Base-by-base conservation (phyloP, 2,113 vertebrate species). In the Meriones unguiculatus region DNA sequence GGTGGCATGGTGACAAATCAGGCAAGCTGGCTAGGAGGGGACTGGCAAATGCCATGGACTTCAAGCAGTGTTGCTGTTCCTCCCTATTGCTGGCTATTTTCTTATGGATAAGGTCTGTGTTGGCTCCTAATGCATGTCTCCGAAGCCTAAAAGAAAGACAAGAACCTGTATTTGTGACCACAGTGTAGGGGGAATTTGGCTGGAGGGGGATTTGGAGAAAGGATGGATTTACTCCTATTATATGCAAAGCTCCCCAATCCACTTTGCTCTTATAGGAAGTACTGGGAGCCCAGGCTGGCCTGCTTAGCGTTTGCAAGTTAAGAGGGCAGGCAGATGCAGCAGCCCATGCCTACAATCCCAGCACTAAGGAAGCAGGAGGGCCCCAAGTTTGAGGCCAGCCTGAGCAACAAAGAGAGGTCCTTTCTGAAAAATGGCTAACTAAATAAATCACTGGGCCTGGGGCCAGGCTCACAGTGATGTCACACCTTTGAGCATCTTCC, bases 1-100 rank as follows among this genome's bases (percentile, higher is more conserved):
- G 72, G 64, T 75, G 38, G 54, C 69, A 5, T 30, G 20, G 50
- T 92, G 67, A 91, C 89, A 90, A 94, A 89, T 87, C 80, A 90
- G 46, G 38, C 30, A 52, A 75, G n/a, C 90, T 76, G n/a, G 62
- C 32, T 59, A 35, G 52, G 76, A 87, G 57, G 17, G 88, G 38
- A 24, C 28, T 17, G 81, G 13, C n/a, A 76, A 22, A 70, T 73
- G 46, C 84, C 69, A 54, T 0, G 14, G 73, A 28, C 38, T 25
- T 72, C 30, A 52, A 62, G 72, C 25, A n/a, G 35, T 38, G 70
- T 35, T 70, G 32, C 32, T 3, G 15, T 67, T 67, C 59, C 75
- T 81, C 20, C 32, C 64, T 50, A 2, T 38, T 12, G 62, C 18
- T 20, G n/a, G 46, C 8, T 59, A 50, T 52, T 57, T 82, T 75